Evolutionary conservation across 1,140 invertebrate genomes (phyloP).

Genomic region (Drosophila ercepeae): DNA sequence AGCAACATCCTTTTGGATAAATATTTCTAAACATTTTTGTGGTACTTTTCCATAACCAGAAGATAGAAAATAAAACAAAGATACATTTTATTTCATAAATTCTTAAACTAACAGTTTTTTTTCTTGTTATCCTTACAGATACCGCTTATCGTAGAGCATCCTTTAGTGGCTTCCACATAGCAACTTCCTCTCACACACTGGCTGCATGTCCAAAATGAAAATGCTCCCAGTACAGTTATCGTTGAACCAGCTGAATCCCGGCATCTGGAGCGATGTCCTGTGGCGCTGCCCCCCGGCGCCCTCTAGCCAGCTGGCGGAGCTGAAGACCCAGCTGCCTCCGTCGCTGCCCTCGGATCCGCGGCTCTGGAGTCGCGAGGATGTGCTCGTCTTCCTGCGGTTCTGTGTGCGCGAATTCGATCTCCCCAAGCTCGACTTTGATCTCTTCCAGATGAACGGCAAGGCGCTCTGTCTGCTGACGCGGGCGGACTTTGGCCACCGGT

Average conservation of each 20-base stretch:
- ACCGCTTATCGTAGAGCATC: neutral
- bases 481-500: conserved; percentile 94
- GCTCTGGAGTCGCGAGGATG: conserved; percentile 95
- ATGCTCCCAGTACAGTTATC: conserved; percentile 88
- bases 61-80: too few species aligned
- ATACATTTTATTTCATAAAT: too few species aligned
- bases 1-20: conserved; percentile 52
- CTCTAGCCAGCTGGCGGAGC: conserved; percentile 90
- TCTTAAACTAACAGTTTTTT: neutral
- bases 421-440: conserved; percentile 95
- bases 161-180: conserved; percentile 50
- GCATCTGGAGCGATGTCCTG: conserved; percentile 89
- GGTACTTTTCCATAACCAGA: conserved; percentile 16
- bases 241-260: conserved; percentile 85
- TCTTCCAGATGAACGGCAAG: conserved; percentile 99
- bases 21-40: conserved; percentile 13
- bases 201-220: conserved; percentile 86
- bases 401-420: conserved; percentile 96
- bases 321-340: conserved; percentile 92
- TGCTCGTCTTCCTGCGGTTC: conserved; percentile 94
- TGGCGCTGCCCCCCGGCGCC: conserved; percentile 91
- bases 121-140: conserved; percentile 4
- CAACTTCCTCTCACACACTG: conserved; percentile 44
- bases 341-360: conserved; percentile 93
- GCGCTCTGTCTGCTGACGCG: conserved; percentile 95